phyloP scores from a whole-genome alignment of 2,113 vertebrate species.

The Crotalus helleri region DNA sequence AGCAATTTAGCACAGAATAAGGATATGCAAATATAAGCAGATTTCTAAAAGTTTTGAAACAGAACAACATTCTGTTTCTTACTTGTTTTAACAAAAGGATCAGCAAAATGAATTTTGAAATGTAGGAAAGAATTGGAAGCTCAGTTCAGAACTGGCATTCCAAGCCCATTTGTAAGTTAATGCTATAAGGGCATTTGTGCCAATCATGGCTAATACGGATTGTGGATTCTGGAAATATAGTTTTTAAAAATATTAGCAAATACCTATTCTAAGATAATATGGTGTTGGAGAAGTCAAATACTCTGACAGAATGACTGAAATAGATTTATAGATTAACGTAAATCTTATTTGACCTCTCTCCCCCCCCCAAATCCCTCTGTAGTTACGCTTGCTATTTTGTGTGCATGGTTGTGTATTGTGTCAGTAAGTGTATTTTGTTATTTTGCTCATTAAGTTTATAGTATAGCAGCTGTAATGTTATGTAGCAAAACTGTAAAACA shows the following conservation, averaged over 20 bases:
- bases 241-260: not conserved
- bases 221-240: not conserved
- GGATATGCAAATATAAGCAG: not conserved
- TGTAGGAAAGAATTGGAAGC: not conserved
- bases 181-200: not conserved
- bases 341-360: not conserved
- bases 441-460: not conserved
- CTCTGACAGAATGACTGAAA: not conserved
- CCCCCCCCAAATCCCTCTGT: not conserved
- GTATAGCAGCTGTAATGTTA: not conserved
- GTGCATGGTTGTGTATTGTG: not conserved
- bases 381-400: not conserved
- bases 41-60: not conserved
- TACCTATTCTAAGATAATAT: not conserved
- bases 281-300: not conserved
- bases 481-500: not conserved
- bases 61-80: not conserved
- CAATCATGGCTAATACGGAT: not conserved
- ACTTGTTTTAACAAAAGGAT: not conserved
- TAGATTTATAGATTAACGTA: not conserved
- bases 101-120: not conserved
- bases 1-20: not conserved
- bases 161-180: not conserved
- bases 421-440: not conserved
- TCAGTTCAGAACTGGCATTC: not conserved